A percentile compares a stretch with the other conserved stretches of the same genome.
phyloP scores from a whole-genome alignment of 1,140 invertebrate species.

The Pachypeltis micranthus region DNA sequence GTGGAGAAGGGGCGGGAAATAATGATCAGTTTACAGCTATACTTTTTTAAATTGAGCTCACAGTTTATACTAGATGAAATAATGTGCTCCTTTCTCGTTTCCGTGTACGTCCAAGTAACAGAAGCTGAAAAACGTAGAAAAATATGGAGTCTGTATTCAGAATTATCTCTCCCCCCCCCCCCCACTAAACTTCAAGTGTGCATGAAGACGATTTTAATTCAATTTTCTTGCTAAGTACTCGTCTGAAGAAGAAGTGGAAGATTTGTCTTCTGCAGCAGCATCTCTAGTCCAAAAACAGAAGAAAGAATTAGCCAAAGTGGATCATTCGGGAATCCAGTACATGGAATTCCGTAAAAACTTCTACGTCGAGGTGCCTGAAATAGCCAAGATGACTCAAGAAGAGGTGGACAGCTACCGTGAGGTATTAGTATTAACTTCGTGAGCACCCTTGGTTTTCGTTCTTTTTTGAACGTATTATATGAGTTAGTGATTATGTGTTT shows the following conservation, averaged over 20 bases:
- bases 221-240: slow-evolving; percentile 53
- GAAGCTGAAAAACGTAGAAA: too few species aligned
- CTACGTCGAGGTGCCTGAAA: slow-evolving; percentile 88
- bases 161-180: not conserved
- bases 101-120: too few species aligned
- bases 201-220: slow-evolving; percentile 9
- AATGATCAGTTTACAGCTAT: too few species aligned
- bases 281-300: slow-evolving; percentile 78
- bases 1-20: too few species aligned
- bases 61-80: too few species aligned
- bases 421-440: slow-evolving; percentile 23
- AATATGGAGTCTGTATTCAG: too few species aligned
- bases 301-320: slow-evolving; percentile 80
- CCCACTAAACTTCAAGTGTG: not conserved
- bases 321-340: slow-evolving; percentile 74
- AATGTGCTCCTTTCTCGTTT: too few species aligned
- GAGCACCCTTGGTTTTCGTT: not conserved
- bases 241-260: slow-evolving; percentile 90
- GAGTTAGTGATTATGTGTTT: not conserved
- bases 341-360: slow-evolving; percentile 87
- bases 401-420: slow-evolving; percentile 77
- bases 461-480: slow-evolving; percentile 3
- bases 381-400: slow-evolving; percentile 78
- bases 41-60: too few species aligned
- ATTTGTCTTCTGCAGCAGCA: slow-evolving; percentile 80